Base-by-base conservation (phyloP, 2,113 vertebrate species). In the Oriolus oriolus region DNA sequence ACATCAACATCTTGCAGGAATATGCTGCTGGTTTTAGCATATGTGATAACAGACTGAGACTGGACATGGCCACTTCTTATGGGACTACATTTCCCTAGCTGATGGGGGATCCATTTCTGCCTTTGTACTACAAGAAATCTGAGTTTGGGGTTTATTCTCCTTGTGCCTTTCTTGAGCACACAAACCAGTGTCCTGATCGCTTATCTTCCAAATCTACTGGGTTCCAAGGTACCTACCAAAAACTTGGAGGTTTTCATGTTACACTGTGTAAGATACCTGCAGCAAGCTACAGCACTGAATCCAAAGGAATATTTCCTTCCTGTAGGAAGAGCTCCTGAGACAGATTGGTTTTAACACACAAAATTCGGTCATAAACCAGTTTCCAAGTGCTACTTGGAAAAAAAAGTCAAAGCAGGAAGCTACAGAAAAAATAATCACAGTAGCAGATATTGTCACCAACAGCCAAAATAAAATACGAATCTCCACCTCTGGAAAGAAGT, bases 1-100 rank as follows among this genome's bases (percentile, higher is more conserved):
- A 14, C 70, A 60, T 84, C 88, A 90, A 87, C 84, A 91, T 92
- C 94, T 94, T 93, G 85, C 84, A 75, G 56, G 93, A 91, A 89
- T 94, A 59, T 52, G 74, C 75, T 74, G 66, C 90, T 83, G 70
- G 37, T 68, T 94, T 90, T 61, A 85, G 66, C 88, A 88, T 83
- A 80, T 85, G 63, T 77, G 83, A 41, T 71, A 90, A 77, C 76
- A 93, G 80, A 56, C 76, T 80, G 79, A 74, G 60, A 44, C 45
- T 95, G 93, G 91, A 81, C 73, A 84, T 23, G 33, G 63, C 47
- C 37, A 30, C 54, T 90, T 54, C 80, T 92, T 80, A 41, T 14
- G 64, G 76, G 71, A 90, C 59, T 54, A 13, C 7, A 10, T 74
- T 63, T 61, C 76, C 76, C 60, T 33, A 45, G 50, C 27, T 66